These are phyloP conservation scores for Chelidonichthys spinosus DNA, from an alignment of 2,797 vertebrate species.

Conservation along the genomic window DNA sequence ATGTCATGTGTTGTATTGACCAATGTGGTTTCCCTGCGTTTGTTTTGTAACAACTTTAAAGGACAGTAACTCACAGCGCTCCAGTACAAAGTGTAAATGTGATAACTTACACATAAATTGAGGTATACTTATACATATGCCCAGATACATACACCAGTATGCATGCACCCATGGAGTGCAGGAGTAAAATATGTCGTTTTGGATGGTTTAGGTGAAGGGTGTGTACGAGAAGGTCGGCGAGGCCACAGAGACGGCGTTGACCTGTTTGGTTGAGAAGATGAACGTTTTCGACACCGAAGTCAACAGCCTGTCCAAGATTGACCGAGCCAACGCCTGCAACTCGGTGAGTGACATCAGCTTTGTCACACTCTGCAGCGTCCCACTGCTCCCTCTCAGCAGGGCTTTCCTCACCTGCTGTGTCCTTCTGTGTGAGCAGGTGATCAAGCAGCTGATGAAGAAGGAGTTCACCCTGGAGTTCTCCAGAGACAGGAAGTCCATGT, in stretches of 20 bases:
- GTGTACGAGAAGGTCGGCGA: conserved; percentile 98
- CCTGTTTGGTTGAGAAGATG: conserved; percentile 98
- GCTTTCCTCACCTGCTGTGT: conserved; percentile 20
- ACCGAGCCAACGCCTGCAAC: conserved; percentile 96
- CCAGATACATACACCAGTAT: no score
- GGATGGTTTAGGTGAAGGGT: conserved; percentile 87
- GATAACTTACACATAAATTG: no score
- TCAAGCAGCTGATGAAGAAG: conserved; percentile 98
- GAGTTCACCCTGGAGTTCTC: conserved; percentile 98
- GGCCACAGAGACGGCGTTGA: conserved; percentile 96
- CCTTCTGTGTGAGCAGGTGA: conserved; percentile 84
- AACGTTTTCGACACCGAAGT: conserved; percentile 96
- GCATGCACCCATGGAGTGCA: no score
- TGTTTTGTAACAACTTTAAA: not conserved
- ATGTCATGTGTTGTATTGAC: not conserved
- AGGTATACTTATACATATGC: no score
- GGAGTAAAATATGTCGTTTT: not conserved
- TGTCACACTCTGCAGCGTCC: conserved; percentile 16
- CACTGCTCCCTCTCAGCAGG: conserved; percentile 41
- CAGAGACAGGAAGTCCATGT: conserved; percentile 98
- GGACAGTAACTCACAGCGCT: not conserved
- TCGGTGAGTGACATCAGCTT: conserved; percentile 85
- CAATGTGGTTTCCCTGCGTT: not conserved
- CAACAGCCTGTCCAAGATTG: conserved; percentile 92
- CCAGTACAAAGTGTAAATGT: not conserved